Evolutionary conservation across 2,113 vertebrate genomes (phyloP).

Genomic region (Petaurus breviceps): DNA sequence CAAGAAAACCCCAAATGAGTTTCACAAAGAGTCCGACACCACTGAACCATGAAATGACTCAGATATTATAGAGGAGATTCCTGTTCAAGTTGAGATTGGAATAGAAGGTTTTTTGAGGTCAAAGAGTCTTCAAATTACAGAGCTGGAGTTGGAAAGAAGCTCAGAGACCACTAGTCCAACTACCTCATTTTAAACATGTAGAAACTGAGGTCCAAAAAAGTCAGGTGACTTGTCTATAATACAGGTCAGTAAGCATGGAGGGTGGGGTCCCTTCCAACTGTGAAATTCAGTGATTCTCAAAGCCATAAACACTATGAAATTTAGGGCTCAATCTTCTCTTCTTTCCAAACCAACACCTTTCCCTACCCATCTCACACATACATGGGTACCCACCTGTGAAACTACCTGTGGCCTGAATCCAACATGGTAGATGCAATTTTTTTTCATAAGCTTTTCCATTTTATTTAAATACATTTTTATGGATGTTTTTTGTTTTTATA

Average conservation of each 20-base stretch:
- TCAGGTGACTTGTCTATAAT: neutral
- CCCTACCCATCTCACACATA: neutral
- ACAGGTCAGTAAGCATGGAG: neutral
- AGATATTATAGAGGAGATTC: neutral
- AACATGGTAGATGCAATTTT: neutral
- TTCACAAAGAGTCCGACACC: neutral
- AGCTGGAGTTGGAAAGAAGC: neutral
- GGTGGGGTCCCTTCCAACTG: neutral
- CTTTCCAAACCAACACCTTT: neutral
- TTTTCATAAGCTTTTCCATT: neutral
- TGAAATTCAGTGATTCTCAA: neutral
- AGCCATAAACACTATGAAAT: neutral
- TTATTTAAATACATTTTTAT: neutral
- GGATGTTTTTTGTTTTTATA: neutral
- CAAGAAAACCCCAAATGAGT: neutral
- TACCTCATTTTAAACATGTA: neutral
- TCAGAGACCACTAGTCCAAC: neutral
- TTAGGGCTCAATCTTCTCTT: neutral
- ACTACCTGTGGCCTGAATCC: neutral
- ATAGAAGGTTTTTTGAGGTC: neutral
- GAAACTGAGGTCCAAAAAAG: neutral
- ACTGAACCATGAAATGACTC: neutral
- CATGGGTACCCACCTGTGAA: neutral
- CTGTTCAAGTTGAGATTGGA: neutral
- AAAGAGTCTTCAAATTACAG: neutral